Evolutionary conservation across 2,888 invertebrate genomes (phyloP).

Genomic region (Gibbula magus): DNA sequence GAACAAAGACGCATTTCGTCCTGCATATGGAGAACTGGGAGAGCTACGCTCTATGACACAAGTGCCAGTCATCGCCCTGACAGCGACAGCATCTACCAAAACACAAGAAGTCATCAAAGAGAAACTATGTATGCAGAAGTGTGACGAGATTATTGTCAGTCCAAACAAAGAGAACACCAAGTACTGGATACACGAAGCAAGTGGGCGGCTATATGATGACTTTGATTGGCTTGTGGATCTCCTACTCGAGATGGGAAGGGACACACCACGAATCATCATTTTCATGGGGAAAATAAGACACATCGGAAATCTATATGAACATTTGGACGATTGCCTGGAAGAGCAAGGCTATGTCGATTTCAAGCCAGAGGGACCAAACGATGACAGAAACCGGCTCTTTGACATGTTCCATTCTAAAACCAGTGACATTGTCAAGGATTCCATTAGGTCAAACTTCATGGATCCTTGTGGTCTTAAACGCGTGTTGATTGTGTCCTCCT

Average conservation of each 20-base stretch:
- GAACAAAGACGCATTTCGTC: neutral
- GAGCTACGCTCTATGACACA: neutral
- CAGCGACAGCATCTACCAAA: conserved; percentile 26
- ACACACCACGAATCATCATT: conserved; percentile 17
- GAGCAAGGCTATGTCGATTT: conserved; percentile 16
- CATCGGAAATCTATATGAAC: conserved; percentile 9
- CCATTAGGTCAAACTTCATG: neutral
- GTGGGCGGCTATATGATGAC: neutral
- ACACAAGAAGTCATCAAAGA: conserved; percentile 1
- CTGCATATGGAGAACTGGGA: neutral
- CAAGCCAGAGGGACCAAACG: conserved; percentile 12
- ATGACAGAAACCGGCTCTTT: conserved; percentile 16
- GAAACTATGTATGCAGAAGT: conserved; percentile 23
- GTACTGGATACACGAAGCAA: conserved; percentile 16
- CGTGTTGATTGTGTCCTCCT: conserved; percentile 12
- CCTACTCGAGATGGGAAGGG: conserved; percentile 5
- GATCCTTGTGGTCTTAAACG: neutral
- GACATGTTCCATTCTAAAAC: conserved; percentile 30
- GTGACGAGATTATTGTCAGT: conserved; percentile 8
- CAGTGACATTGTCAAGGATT: neutral
- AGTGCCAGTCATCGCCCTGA: neutral
- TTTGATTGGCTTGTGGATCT: conserved; percentile 24
- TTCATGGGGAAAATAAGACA: conserved; percentile 17
- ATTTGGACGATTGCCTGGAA: neutral
- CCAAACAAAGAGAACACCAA: conserved; percentile 30